Conservation (phyloP, 2,797 vertebrate genomes). For the Gephyroberyx darwinii region DNA sequence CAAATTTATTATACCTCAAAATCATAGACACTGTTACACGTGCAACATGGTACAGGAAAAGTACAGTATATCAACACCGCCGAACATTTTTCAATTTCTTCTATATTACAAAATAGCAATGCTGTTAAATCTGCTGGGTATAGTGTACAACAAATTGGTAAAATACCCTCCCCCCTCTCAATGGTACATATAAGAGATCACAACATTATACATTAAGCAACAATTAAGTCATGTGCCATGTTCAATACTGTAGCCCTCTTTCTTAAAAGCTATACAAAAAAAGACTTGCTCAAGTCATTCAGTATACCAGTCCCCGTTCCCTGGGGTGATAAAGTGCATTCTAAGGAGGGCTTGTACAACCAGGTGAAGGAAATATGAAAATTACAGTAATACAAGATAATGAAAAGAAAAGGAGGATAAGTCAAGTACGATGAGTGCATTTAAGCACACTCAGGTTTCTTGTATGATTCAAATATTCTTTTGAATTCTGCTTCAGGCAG, state of each 20-base stretch:
- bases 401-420: conserved; percentile 9
- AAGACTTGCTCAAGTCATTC: conserved; percentile 53
- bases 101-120: conserved; percentile 88
- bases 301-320: conserved; percentile 31
- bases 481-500: background rate
- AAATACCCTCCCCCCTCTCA: conserved; percentile 57
- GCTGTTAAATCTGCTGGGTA: conserved; percentile 76
- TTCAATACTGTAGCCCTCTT: conserved; percentile 76
- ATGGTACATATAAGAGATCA: conserved; percentile 67
- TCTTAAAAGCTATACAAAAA: conserved; percentile 68
- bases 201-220: conserved; percentile 64
- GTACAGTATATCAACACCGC: conserved; percentile 73
- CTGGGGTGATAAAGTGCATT: conserved; percentile 89
- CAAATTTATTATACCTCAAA: conserved; percentile 85
- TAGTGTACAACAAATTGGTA: conserved; percentile 74
- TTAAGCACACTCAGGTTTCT: conserved; percentile 10
- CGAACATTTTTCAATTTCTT: conserved; percentile 84
- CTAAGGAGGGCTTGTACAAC: conserved; percentile 61
- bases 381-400: conserved; percentile 30
- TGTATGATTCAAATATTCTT: conserved; percentile 2
- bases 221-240: conserved; percentile 62
- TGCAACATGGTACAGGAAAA: conserved; percentile 84
- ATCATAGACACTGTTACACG: conserved; percentile 79
- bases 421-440: background rate
- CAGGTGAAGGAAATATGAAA: conserved; percentile 14